Evolutionary conservation across 1,140 invertebrate genomes (phyloP), one percentile per base, ranked within the genome.

Genomic region (Drosophila ambigua): DNA sequence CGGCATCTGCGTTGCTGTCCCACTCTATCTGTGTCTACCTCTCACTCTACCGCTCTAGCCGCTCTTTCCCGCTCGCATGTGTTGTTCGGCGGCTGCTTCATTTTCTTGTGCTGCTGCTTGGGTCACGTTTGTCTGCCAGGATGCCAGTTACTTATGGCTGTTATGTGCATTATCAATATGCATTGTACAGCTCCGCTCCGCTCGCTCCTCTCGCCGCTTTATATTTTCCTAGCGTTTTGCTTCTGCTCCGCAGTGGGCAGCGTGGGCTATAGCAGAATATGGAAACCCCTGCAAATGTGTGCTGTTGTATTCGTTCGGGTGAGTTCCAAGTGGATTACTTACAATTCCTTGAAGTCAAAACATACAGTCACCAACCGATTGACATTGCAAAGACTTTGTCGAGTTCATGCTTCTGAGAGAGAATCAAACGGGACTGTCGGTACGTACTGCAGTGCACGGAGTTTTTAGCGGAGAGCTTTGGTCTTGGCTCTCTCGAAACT

Each of bases 81-180:
- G 41, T 20, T 23, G 11, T n/a, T 58, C 26, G 26, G 15, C 28
- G 15, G n/a, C 4, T 35, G 54, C 26, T 23, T 52, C 60, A 49
- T 64, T 74, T 74, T 58, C 53, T 65, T 45, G 55, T 23, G 61
- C 61, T 65, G 46, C 24, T 55, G 39, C 61, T 20, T 41, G 51
- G 82, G 81, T 84, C 81, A 84, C 81, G 81, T 84, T 84, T 84
- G 81, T 84, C 79, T 84, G 81, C 78, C 81, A 72, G 81, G 64
- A 78, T 64, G 77, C 77, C 77, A 87, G 82, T 85, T 85, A 87
- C 82, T 85, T 85, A 88, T 79, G 74, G 67, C 83, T 82, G 71
- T 81, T 87, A 80, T 82, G 82, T 88, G 83, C 83, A 87, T 82
- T 88, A 87, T 82, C 83, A 88, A 87, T 87, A 87, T 87, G 82